Base-by-base conservation (phyloP, 2,797 vertebrate species). In the Spizella passerina region DNA sequence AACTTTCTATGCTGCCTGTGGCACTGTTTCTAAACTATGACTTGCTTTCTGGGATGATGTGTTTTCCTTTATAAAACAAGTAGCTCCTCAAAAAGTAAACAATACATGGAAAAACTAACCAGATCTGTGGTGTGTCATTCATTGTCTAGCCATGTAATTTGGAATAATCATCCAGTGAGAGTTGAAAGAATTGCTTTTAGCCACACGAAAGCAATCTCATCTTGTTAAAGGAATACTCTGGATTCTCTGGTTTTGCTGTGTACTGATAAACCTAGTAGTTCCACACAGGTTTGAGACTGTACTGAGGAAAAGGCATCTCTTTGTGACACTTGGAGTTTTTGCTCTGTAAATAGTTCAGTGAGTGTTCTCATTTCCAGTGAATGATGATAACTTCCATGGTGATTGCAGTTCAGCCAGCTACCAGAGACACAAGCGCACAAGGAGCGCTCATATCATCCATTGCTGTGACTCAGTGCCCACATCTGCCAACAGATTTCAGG, bases 341-440 rank as follows among this genome's bases (percentile, higher is more conserved):
- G 34, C 38, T 81, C 55, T 49, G 53, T 43, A 69, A 83, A 88
- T 7, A 65, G 72, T 63, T 83, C 59, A 72, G 86, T 7, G 55
- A 82, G 30, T 22, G 44, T 66, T 94, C 73, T 90, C 70, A 34
- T 90, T 90, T 93, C 82, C 53, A 0, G 65, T 26, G 71, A 46
- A 66, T 73, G 78, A 52, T 77, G 92, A 93, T 90, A 95, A 86
- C 82, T 94, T 94, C 91, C 82, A 88, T 69, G 71, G 88, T 85
- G 83, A 89, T 23, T 90, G 83, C 82, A 88, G 66, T 76, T 79
- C 60, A 76, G 94, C 66, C 71, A 88, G 73, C 76, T 68, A 70
- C 64, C 14, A 14, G 52, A 78, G 79, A 56, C 64, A 85, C 69
- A 36, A 81, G 79, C 64, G 81, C 63, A 93, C 44, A 70, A 88